Evolutionary conservation across 2,888 invertebrate species (phyloP), one percentile per base, ranked within the genome.

Genomic region (Poecilobothrus nobilitatus): DNA sequence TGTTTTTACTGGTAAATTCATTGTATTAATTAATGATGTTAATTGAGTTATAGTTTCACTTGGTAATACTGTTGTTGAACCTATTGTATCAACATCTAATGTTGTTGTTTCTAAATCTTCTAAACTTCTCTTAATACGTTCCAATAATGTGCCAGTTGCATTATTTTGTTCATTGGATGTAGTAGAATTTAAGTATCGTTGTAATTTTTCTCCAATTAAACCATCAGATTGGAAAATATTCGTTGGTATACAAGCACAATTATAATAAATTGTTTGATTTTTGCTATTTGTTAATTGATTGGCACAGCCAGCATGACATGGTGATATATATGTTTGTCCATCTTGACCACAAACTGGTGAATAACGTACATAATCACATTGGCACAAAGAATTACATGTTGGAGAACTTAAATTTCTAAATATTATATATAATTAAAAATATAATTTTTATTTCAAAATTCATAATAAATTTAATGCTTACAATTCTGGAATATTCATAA

Each of bases 261-360:
- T 44, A 62, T 68, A 70, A 65, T 34, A 70, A 65, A 85, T 82
- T 80, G 84, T 84, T 37, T 79, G 79, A 44, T 84, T 84, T 72
- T 84, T 83, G 5, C 75, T 37, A 0, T 76, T 76, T 12, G 77
- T 76, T 63, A 80, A 76, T 71, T 83, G 79, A 33, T 79, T 79
- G 67, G 80, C 84, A 76, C 91, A 92, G 7, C 92, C 92, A 22
- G 92, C 92, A 77, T 91, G 90, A 76, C 92, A 92, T 7, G 92
- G 89, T 0, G 91, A 91, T 74, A 91, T 91, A 76, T 87, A 92
- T 3, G 89, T 88, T 73, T 86, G 84, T 0, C 86, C 85, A 71
- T 86, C 86, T 71, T 86, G 84, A 6, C 87, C 86, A 76, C 91
- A 91, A 0, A 91, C 88, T 0, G 91, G 91, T 67, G 89, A 88